These are phyloP conservation scores for Neogobius melanostomus DNA, from an alignment of 2,113 vertebrate species.

Conservation along the genomic window DNA sequence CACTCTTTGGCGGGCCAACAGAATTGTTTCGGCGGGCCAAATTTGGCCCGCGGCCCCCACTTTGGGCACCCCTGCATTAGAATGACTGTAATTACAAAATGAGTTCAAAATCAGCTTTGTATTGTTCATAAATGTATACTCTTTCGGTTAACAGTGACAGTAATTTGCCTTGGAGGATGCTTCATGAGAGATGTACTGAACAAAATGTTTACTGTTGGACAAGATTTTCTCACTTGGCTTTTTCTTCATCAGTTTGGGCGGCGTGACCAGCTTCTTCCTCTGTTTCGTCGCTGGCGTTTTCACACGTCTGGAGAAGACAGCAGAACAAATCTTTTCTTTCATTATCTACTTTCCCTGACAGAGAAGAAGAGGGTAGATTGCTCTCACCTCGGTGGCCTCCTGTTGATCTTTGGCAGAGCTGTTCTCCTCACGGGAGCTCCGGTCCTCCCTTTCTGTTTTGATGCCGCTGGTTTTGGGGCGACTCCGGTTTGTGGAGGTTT, in stretches of 20 bases:
- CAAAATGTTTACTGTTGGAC: no score
- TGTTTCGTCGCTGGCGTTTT: constrained; percentile 22
- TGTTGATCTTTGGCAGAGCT: constrained; percentile 39
- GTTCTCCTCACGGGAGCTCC: background rate
- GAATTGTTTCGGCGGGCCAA: no score
- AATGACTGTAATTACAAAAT: no score
- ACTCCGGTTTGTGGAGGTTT: background rate
- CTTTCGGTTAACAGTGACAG: no score
- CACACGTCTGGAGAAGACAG: constrained; percentile 3
- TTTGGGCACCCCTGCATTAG: no score
- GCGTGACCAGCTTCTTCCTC: constrained; percentile 15
- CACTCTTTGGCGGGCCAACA: no score
- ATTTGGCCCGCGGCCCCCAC: no score
- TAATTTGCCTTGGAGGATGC: no score
- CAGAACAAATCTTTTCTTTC: no score
- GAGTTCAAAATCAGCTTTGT: no score
- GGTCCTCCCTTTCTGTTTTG: constrained; percentile 11
- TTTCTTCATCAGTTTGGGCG: background rate
- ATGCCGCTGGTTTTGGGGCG: background rate
- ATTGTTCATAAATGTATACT: no score
- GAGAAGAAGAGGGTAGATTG: background rate
- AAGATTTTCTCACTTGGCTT: constrained; percentile 2
- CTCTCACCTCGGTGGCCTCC: constrained; percentile 26
- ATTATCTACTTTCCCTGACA: background rate
- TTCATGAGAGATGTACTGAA: no score